Evolutionary conservation across 1,140 invertebrate species (phyloP), one percentile per base, ranked within the genome.

Genomic region (Armadillidium nasatum): DNA sequence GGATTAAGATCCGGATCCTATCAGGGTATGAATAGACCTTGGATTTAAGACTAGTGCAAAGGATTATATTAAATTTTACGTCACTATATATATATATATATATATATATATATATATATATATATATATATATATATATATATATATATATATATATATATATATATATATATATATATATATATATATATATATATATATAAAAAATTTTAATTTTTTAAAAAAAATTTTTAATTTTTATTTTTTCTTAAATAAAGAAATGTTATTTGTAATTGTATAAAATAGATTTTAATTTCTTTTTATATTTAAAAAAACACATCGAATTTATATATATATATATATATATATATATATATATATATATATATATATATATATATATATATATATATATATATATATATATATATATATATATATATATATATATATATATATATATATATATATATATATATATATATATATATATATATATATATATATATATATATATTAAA

Each of bases 1-100:
- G 88, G 88, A 72, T 89, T 90, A 81, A 86, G 89, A 45, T 89
- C 90, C 82, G 77, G 79, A 45, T 89, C 88, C 9, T 91, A 89
- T 80, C 90, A 91, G 82, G 83, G 88, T 15, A 88, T 89, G 79
- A 89, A 88, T 75, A 83, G 88, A 82, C 87, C 87, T 43, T 86
- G 79, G 79, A 76, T 80, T 72, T 80, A 76, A 80, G 50, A 15
- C 50, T 33, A 60, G 11, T 19, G 50, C 50, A 60, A 60, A 15
- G 33, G 11, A 15, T 2, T 60, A 60, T 60, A 7, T 60, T 3
- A 15, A 7, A 60, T 4, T 60, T 13, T 19, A 60, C 11, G 7
- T 3, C 50, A 60, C 1, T 19, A 19, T 15, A 15, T 60, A 60
- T 60, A 15, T 15, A 60, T 60, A 60, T 60, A 50, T 60, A 60